phyloP scores from a whole-genome alignment of 2,797 vertebrate genomes.

The Buceros bicornis region DNA sequence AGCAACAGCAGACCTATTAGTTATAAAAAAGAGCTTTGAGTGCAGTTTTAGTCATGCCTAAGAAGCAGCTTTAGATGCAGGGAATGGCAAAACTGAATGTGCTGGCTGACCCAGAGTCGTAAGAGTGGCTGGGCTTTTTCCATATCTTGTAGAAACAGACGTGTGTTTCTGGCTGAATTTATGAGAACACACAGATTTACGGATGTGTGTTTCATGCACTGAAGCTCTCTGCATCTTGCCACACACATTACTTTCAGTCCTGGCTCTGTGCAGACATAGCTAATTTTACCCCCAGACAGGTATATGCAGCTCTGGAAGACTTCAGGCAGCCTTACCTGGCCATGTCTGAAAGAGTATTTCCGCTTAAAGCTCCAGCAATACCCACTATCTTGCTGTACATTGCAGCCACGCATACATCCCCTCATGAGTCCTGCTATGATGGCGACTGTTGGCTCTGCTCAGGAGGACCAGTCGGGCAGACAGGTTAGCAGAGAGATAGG shows the following conservation, averaged over 20 bases:
- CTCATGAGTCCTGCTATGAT: neutral
- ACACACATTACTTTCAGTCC: neutral
- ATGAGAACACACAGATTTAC: no score
- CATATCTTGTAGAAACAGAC: neutral
- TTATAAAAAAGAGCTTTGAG: neutral
- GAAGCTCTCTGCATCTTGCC: neutral
- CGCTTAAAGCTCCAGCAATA: neutral
- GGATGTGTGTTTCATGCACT: neutral
- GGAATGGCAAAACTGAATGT: neutral
- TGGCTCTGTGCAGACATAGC: neutral
- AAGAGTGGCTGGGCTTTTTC: neutral
- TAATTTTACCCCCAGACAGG: neutral
- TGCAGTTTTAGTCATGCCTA: neutral
- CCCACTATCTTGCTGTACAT: neutral
- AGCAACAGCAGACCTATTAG: neutral
- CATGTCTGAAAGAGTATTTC: neutral
- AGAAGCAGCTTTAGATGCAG: neutral
- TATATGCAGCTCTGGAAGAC: neutral
- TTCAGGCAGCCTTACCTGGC: neutral
- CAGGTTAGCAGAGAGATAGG: neutral
- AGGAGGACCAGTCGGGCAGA: neutral
- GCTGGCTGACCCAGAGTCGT: fast-evolving
- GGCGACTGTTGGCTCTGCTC: neutral
- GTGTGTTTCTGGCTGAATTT: no score
- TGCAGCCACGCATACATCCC: neutral